Conservation (phyloP, 2,797 vertebrate species). For the Ceryle rudis region DNA sequence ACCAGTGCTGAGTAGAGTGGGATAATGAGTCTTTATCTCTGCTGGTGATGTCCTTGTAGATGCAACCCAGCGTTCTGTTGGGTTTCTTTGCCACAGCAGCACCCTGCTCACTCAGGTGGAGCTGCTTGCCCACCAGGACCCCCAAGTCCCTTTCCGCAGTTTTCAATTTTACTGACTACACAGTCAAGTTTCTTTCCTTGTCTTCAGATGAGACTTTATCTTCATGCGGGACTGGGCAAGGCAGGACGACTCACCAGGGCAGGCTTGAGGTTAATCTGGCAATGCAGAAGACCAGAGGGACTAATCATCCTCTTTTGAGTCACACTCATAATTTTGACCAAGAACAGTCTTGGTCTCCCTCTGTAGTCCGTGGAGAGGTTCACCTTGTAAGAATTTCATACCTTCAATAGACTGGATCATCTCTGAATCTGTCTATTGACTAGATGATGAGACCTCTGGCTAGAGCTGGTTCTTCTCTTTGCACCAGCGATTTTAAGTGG, state of each 20-base stretch:
- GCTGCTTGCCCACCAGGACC: too few relatives aligned
- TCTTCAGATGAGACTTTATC: neutral
- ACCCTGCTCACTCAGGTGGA: too few relatives aligned
- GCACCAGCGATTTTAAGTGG: neutral
- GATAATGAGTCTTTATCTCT: too few relatives aligned
- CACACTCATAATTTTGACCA: neutral
- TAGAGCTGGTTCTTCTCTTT: neutral
- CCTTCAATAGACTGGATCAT: neutral
- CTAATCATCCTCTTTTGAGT: neutral
- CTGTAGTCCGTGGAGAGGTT: neutral
- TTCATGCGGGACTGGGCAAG: accelerated
- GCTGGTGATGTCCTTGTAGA: too few relatives aligned
- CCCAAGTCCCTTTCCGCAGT: too few relatives aligned
- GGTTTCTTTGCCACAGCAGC: too few relatives aligned
- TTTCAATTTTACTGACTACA: neutral
- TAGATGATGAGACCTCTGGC: neutral
- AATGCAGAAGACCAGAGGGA: neutral
- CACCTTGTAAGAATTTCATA: neutral
- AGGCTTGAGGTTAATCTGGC: neutral
- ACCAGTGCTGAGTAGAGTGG: too few relatives aligned
- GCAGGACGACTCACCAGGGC: neutral
- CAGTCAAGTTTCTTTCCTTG: neutral
- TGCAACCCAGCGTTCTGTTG: too few relatives aligned
- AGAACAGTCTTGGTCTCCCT: neutral
- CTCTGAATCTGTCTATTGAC: neutral